Evolutionary conservation across 2,113 vertebrate species (phyloP), one percentile per base, ranked within the genome.

Genomic region (Ornithorhynchus anatinus): DNA sequence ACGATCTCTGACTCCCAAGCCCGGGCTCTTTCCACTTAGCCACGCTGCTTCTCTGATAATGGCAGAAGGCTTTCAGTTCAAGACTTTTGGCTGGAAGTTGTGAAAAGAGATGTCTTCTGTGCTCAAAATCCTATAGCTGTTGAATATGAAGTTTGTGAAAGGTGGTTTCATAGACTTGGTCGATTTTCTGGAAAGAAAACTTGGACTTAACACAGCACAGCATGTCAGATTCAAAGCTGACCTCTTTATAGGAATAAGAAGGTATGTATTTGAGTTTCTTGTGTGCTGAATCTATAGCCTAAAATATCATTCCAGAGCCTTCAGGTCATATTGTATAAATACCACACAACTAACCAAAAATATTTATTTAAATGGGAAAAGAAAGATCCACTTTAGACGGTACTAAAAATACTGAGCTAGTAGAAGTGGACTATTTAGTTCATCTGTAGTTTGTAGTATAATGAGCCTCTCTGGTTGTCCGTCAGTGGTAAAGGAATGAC

Each of bases 11-110:
- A n/a, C n/a, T n/a, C n/a, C n/a, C n/a, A n/a, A n/a, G n/a, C n/a
- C n/a, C n/a, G n/a, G n/a, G n/a, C n/a, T n/a, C n/a, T n/a, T n/a
- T n/a, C n/a, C n/a, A n/a, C n/a, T n/a, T n/a, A n/a, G n/a, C n/a
- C n/a, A n/a, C n/a, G n/a, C n/a, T n/a, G n/a, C n/a, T n/a, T n/a
- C n/a, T 17, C 1, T 25, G 7, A 7, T 65, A 35, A 20, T 74
- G 77, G 61, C 59, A 82, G 69, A 67, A 84, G 33, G 77, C 79
- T 61, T 75, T 58, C 50, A 67, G 59, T 3, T 37, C 62, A 17
- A 1, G 3, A 2, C 56, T 23, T 50, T 58, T 39, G 57, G 43
- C 14, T 3, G 13, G 51, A 68, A 42, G 20, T 15, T 59, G 25
- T 45, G 48, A 67, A 52, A 31, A 68, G 29, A 74, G 52, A 59